Percentiles rank a stretch among this genome's conserved stretches.
phyloP scores from a whole-genome alignment of 2,113 vertebrate genomes.

The Elephantulus edwardii region DNA sequence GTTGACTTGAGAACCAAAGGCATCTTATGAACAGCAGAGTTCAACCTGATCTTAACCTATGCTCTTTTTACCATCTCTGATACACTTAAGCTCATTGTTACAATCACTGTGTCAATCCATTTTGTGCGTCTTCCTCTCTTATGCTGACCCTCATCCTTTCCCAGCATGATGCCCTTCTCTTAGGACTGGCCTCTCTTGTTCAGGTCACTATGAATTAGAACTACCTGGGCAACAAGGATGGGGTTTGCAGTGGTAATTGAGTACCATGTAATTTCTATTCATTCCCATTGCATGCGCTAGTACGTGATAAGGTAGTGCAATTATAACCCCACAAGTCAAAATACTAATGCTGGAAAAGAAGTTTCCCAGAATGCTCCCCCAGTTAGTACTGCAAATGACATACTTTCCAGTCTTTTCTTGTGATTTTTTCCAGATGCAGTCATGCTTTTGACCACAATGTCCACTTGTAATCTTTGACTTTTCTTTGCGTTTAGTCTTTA shows the following conservation, averaged over 20 bases:
- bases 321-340: background rate
- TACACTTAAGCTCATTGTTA: background rate
- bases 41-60: too few relatives aligned
- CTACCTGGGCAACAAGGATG: background rate
- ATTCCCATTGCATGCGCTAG: background rate
- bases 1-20: too few relatives aligned
- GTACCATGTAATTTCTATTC: background rate
- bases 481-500: background rate
- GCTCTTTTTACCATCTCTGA: too few relatives aligned
- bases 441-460: background rate
- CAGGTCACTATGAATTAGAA: too few relatives aligned
- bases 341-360: background rate
- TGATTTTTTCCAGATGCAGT: constrained; percentile 5
- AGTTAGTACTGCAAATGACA: background rate
- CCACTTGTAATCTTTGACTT: background rate
- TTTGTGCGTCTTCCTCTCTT: too few relatives aligned
- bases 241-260: background rate
- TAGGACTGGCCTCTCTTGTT: too few relatives aligned
- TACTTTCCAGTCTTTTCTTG: background rate
- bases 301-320: background rate
- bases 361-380: background rate
- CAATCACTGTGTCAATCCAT: too few relatives aligned
- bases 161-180: too few relatives aligned
- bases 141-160: too few relatives aligned
- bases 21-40: too few relatives aligned